Evolutionary conservation across 2,888 invertebrate species (phyloP).

Genomic region (Asteroscopus sphinx): DNA sequence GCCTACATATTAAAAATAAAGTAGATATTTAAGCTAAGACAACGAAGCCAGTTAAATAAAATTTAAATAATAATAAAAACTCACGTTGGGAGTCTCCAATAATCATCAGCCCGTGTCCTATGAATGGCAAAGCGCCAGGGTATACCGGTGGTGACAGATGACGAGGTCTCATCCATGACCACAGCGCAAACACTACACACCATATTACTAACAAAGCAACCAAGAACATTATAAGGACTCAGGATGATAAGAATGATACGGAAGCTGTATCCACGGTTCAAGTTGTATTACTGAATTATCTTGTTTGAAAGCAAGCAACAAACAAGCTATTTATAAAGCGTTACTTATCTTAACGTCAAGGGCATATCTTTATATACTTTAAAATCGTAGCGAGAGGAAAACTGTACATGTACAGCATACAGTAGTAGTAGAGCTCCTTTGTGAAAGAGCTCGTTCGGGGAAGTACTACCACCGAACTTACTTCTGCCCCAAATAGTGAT

Average conservation of each 20-base stretch:
- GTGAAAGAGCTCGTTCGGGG: too few relatives aligned
- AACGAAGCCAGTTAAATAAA: not conserved
- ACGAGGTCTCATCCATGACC: slow-evolving; percentile 21
- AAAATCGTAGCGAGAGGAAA: too few relatives aligned
- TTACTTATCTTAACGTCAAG: too few relatives aligned
- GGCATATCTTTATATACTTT: too few relatives aligned
- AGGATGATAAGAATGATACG: not conserved
- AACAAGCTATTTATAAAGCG: too few relatives aligned
- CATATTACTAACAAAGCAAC: slow-evolving; percentile 9
- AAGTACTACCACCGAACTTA: too few relatives aligned
- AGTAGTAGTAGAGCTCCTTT: too few relatives aligned
- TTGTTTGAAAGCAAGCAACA: too few relatives aligned
- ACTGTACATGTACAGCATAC: too few relatives aligned
- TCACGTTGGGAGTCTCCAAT: slow-evolving; percentile 15
- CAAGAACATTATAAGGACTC: slow-evolving; percentile 8
- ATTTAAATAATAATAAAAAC: not conserved
- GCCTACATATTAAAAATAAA: not conserved
- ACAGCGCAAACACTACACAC: slow-evolving; percentile 17
- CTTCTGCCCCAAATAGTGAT: too few relatives aligned
- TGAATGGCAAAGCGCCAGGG: slow-evolving; percentile 26
- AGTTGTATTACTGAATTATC: too few relatives aligned
- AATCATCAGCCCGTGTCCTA: slow-evolving; percentile 21
- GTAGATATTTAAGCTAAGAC: not conserved
- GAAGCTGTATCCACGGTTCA: slow-evolving; percentile 6
- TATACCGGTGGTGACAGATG: slow-evolving; percentile 12